A percentile compares a stretch with the other conserved stretches of the same genome.
Conservation (phyloP, 2,797 vertebrate genomes). For the Varecia variegata region DNA sequence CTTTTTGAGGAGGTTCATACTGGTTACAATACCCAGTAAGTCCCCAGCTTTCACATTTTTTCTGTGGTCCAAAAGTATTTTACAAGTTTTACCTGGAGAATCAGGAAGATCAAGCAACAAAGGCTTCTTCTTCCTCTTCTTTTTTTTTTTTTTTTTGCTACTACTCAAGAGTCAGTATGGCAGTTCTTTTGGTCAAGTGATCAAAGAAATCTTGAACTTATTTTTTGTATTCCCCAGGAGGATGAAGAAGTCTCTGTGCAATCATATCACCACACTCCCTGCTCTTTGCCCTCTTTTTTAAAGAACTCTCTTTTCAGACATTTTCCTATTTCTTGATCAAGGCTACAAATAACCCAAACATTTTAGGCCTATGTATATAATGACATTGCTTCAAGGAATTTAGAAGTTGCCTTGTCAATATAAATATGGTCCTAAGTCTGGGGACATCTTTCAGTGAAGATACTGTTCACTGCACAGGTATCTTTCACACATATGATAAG, state of each 20-base stretch:
- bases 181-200: background rate
- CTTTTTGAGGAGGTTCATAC: background rate
- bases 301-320: background rate
- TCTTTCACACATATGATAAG: background rate
- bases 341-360: background rate
- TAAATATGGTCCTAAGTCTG: background rate
- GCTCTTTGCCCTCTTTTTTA: background rate
- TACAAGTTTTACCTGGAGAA: background rate
- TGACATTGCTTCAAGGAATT: background rate
- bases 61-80: background rate
- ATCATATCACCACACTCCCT: background rate
- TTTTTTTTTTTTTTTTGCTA: background rate
- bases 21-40: background rate
- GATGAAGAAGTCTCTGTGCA: background rate
- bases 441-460: background rate
- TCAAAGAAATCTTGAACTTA: background rate
- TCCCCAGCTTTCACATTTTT: background rate
- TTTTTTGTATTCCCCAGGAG: background rate
- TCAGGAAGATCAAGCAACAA: background rate
- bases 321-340: constrained; percentile 1
- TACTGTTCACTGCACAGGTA: background rate
- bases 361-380: background rate
- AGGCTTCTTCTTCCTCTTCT: background rate
- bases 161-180: background rate
- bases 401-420: background rate